Evolutionary conservation across 2,113 vertebrate genomes (phyloP).

Genomic region (Ameiurus melas): DNA sequence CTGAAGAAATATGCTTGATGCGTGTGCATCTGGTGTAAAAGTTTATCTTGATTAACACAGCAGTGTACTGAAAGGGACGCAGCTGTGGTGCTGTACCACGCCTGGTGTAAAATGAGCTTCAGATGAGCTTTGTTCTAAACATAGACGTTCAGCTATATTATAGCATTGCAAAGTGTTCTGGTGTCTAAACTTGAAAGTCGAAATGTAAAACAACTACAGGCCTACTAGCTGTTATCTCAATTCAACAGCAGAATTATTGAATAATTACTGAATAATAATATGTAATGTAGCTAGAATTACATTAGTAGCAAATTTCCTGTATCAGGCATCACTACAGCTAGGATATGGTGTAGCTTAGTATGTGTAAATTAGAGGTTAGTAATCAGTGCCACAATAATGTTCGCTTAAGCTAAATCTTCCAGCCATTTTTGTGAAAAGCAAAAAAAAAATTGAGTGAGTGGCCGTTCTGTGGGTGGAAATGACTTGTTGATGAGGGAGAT

Average conservation of each 20-base stretch:
- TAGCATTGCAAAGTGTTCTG: not conserved
- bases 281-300: not conserved
- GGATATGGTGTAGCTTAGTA: not conserved
- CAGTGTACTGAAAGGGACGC: not conserved
- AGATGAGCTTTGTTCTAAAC: not conserved
- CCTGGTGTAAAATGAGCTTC: not conserved
- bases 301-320: not conserved
- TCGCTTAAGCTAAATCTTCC: not conserved
- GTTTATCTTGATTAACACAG: not conserved
- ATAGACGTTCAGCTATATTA: not conserved
- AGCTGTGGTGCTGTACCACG: not conserved
- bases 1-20: not conserved
- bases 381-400: not conserved
- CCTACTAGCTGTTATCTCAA: not conserved
- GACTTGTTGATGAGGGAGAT: too few species aligned
- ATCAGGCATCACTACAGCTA: not conserved
- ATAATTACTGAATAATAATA: not conserved
- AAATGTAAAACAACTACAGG: not conserved
- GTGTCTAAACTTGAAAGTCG: not conserved
- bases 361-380: not conserved
- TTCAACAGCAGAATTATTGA: not conserved
- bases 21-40: not conserved
- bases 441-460: too few species aligned
- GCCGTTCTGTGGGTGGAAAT: too few species aligned
- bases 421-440: not conserved